Base-by-base conservation (phyloP, 2,888 invertebrate species). In the Hirtodrosophila duncani region DNA sequence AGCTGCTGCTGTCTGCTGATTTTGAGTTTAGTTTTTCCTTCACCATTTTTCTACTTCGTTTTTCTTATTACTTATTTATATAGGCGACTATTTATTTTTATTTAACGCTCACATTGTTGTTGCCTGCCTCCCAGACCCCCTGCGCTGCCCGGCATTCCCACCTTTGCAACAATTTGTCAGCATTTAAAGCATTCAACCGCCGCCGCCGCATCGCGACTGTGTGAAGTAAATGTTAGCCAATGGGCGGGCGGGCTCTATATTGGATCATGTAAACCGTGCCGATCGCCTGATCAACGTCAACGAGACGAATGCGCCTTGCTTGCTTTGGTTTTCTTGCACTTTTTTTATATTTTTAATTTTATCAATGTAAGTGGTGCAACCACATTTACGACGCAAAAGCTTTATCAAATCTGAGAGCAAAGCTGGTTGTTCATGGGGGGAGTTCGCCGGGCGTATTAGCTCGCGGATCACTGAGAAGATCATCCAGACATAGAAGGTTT, bases 111-210 rank as follows among this genome's bases (percentile, higher is more conserved):
- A n/a, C 63, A 67, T 67, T 65, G 67, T 67, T 67, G 67, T 41
- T 41, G 63, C 41, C 41, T 51, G 43, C 45, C 45, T 48, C 61
- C 50, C 42, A 3, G n/a, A n/a, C n/a, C n/a, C n/a, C n/a, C n/a
- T 5, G 4, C 7, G 3, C 44, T 30, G 43, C 45, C 41, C 9
- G 26, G 27, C 53, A 10, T 59, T 24, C 20, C 24, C 39, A 43
- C 67, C 67, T 48, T 50, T 63, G 63, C 67, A 63, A 31, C 55
- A 71, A 71, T 71, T 67, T 67, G 72, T 64, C 45, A 55, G 58
- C 57, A 53, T 46, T 60, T 44, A 38, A 42, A n/a, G n/a, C n/a
- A n/a, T n/a, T n/a, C n/a, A n/a, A n/a, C n/a, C 46, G 41, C 1
- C 26, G 13, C 17, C 21, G 17, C 29, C 23, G 20, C 20, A 6